A percentile compares a stretch with the other conserved stretches of the same genome.
phyloP scores from a whole-genome alignment of 2,888 invertebrate species.

The Brachypterus glaber region DNA sequence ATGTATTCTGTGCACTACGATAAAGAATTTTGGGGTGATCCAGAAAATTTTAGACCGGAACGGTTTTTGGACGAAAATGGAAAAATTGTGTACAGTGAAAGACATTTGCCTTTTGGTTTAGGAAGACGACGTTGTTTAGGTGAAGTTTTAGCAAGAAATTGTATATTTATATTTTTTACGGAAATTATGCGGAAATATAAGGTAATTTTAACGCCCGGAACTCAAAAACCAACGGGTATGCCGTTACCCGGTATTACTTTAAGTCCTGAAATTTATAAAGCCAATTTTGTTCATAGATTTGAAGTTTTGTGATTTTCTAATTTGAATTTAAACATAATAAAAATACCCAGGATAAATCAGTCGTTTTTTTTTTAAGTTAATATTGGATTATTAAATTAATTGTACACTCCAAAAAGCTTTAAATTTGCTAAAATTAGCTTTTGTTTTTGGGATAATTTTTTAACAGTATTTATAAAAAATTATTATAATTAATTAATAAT shows the following conservation, averaged over 20 bases:
- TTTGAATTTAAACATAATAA: too few relatives aligned
- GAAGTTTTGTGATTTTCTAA: too few relatives aligned
- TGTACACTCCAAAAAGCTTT: too few relatives aligned
- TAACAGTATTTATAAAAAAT: too few relatives aligned
- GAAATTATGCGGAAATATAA: slow-evolving; percentile 50
- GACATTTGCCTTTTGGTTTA: slow-evolving; percentile 37
- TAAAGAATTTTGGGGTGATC: slow-evolving; percentile 49
- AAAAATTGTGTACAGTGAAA: slow-evolving; percentile 29
- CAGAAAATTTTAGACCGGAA: slow-evolving; percentile 53
- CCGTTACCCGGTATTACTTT: slow-evolving; percentile 48
- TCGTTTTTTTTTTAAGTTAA: too few relatives aligned
- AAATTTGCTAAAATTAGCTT: too few relatives aligned
- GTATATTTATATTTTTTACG: slow-evolving; percentile 52
- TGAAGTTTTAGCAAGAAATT: slow-evolving; percentile 51
- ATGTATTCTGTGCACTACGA: slow-evolving; percentile 48
- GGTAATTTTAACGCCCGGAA: slow-evolving; percentile 39
- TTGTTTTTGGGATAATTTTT: too few relatives aligned
- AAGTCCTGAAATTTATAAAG: slow-evolving; percentile 47
- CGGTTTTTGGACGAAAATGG: slow-evolving; percentile 46
- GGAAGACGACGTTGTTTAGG: slow-evolving; percentile 55
- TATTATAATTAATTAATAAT: too few relatives aligned
- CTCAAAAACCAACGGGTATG: slow-evolving; percentile 38
- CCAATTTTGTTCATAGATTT: too few relatives aligned
- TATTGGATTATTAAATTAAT: too few relatives aligned
- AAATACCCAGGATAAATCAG: too few relatives aligned